A percentile compares a stretch with the other conserved stretches of the same genome.
Conservation (phyloP, 2,797 vertebrate genomes). For the Falco berigora region DNA sequence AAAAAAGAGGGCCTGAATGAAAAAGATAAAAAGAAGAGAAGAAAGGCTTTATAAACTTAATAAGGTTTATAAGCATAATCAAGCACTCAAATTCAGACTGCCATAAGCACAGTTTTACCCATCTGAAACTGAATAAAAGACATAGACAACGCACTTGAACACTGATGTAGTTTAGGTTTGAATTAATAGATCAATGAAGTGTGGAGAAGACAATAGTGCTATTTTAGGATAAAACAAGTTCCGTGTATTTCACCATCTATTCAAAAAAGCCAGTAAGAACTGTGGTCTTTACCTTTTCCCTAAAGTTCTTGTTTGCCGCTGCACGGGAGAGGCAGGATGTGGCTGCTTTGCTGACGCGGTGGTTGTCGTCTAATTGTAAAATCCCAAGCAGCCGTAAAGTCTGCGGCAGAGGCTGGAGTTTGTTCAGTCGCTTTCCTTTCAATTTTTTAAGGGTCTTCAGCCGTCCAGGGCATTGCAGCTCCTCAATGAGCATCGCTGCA, state of each 20-base stretch:
- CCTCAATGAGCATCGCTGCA: slow-evolving; percentile 81
- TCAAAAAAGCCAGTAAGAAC: neutral
- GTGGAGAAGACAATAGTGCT: rapidly evolving
- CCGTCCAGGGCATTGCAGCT: slow-evolving; percentile 77
- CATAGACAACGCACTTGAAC: neutral
- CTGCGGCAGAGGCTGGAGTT: slow-evolving; percentile 83
- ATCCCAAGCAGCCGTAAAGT: slow-evolving; percentile 80
- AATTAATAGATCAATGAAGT: neutral
- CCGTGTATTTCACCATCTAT: neutral
- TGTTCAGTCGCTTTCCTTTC: slow-evolving; percentile 75
- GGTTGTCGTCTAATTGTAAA: slow-evolving; percentile 85
- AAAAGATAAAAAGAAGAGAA: neutral
- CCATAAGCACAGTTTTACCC: neutral
- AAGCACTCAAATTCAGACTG: neutral
- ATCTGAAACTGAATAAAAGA: rapidly evolving
- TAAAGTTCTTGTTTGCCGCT: slow-evolving; percentile 73
- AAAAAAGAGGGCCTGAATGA: slow-evolving; percentile 80
- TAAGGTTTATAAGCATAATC: too few relatives aligned
- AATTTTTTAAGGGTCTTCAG: slow-evolving; percentile 80
- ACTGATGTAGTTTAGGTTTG: neutral
- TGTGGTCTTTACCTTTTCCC: slow-evolving; percentile 76
- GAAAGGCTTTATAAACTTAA: neutral
- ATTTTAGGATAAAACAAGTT: neutral
- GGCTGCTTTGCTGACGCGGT: slow-evolving; percentile 80
- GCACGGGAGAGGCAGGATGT: slow-evolving; percentile 73